Percentiles rank a stretch among this genome's conserved stretches.
Evolutionary conservation across 2,888 invertebrate species (phyloP).

Genomic region (Tubulanus polymorphus): DNA sequence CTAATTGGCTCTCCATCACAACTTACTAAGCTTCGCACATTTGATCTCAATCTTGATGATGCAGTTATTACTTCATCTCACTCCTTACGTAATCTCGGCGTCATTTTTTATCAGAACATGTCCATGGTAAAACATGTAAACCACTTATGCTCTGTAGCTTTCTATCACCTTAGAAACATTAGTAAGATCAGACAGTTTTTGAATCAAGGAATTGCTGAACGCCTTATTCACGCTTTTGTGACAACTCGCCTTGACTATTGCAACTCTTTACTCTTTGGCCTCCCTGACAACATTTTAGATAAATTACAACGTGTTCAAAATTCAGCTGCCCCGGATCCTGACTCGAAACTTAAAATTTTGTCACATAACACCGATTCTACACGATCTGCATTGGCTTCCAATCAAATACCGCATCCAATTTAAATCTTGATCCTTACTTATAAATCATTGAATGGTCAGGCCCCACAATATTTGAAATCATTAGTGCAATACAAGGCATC

Average conservation of each 20-base stretch:
- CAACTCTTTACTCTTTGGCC: neutral
- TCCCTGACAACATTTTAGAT: neutral
- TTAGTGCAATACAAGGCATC: no score
- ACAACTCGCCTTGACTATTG: neutral
- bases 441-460: no score
- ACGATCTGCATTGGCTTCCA: neutral
- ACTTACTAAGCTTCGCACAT: neutral
- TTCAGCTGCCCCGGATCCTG: neutral
- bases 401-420: neutral
- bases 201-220: neutral
- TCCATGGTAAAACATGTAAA: neutral
- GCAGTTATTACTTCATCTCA: neutral
- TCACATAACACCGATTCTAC: neutral
- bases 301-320: slow-evolving; percentile 1
- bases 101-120: neutral
- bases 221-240: neutral
- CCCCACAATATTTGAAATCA: no score
- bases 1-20: neutral
- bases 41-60: neutral
- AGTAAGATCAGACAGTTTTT: neutral
- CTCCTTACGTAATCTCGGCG: neutral
- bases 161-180: neutral
- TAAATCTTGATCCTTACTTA: no score
- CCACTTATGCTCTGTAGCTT: neutral
- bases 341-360: neutral